These are phyloP conservation scores for Drosophila trapezifrons DNA, from an alignment of 1,140 invertebrate genomes.

Conservation along the genomic window DNA sequence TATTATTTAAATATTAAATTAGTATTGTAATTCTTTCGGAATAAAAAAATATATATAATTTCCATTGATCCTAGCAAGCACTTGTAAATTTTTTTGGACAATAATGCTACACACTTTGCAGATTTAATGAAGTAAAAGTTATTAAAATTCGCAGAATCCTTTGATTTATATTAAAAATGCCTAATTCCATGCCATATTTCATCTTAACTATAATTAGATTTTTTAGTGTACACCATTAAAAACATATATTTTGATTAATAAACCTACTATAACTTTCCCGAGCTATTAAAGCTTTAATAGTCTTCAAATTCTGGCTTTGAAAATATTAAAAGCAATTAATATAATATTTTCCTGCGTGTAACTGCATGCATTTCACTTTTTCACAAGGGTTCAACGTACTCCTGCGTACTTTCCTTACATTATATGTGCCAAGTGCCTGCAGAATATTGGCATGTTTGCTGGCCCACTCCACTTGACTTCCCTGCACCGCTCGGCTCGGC, in stretches of 20 bases:
- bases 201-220: background rate
- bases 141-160: background rate
- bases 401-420: conserved; percentile 19
- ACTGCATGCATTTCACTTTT: conserved; percentile 28
- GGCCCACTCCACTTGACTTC: conserved; percentile 24
- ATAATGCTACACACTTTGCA: too few relatives aligned
- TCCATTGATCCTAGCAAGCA: too few relatives aligned
- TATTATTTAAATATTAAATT: too few relatives aligned
- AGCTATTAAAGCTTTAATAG: background rate
- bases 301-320: too few relatives aligned
- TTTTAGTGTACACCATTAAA: background rate
- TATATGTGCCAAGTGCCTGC: conserved; percentile 55
- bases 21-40: too few relatives aligned
- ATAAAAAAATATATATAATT: too few relatives aligned
- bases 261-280: background rate
- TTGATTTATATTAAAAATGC: background rate
- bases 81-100: too few relatives aligned
- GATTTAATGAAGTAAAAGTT: background rate
- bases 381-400: conserved; percentile 43
- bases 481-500: conserved; percentile 4
- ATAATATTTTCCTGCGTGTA: conserved; percentile 11
- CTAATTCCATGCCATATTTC: background rate
- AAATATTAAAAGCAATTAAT: too few relatives aligned
- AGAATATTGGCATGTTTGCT: conserved; percentile 59
- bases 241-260: background rate